phyloP scores from a whole-genome alignment of 1,140 invertebrate species.

The Pseudomyrmex cubaensis region DNA sequence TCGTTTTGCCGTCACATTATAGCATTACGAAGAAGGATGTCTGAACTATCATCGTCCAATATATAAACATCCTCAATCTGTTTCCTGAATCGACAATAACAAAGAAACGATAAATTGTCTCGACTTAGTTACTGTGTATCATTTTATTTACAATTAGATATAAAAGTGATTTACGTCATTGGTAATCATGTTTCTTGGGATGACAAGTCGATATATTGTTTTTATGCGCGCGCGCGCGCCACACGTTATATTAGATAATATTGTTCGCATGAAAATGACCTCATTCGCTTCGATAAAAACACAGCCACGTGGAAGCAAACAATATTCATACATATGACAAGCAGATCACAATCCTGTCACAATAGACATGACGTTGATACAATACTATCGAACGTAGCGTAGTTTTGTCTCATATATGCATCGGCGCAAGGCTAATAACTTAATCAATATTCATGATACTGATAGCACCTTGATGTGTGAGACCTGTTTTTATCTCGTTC shows the following conservation, averaged over 20 bases:
- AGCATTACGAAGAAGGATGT: conserved; percentile 21
- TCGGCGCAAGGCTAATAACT: conserved; percentile 26
- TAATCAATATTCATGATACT: conserved; percentile 36
- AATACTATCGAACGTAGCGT: neutral
- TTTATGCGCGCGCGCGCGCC: neutral
- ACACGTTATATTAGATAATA: conserved; percentile 19
- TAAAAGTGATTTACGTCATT: neutral
- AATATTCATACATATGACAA: neutral
- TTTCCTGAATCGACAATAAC: neutral
- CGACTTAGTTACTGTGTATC: no score
- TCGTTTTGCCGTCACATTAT: conserved; percentile 27
- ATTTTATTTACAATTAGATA: no score
- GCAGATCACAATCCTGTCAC: neutral
- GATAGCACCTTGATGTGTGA: neutral
- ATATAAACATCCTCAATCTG: neutral
- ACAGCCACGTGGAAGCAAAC: neutral
- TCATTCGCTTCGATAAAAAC: conserved; percentile 2
- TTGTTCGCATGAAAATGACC: conserved; percentile 37
- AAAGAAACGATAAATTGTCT: neutral
- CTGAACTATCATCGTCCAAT: neutral
- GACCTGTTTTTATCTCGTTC: neutral
- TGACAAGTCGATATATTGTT: neutral
- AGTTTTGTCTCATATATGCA: neutral
- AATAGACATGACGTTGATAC: neutral
- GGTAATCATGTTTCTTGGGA: neutral